Base-by-base conservation (phyloP, 2,888 invertebrate species). In the Venusia cambrica region DNA sequence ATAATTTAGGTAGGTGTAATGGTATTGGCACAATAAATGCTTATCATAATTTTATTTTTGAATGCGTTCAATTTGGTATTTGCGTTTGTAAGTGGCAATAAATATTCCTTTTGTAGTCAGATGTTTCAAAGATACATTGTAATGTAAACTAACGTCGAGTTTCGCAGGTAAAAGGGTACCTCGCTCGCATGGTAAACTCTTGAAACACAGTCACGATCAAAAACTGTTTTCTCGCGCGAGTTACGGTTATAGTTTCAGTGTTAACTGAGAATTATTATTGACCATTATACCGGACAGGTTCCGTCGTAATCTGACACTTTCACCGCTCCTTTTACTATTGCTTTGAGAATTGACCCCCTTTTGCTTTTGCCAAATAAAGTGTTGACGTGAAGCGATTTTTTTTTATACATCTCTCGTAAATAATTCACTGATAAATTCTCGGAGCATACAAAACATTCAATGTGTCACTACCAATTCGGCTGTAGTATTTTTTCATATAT, bases 191-290 rank as follows among this genome's bases (percentile, higher is more conserved):
- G 28, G 20, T 27, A 42, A 46, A 42, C 53, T 46, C 48, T 54
- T 52, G 54, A 48, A 55, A 54, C 45, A 42, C 31, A 57, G 59
- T 62, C 63, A 62, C 63, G 63, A 46, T 44, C 46, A 46, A 62
- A 55, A 50, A 51, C 49, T 44, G 54, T 56, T 53, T 38, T 45
- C 45, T 45, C 48, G 29, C 45, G 34, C 37, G 33, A 52, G 46
- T 48, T 48, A 48, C 47, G 44, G 35, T 51, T 53, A 51, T 55
- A 47, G 49, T 51, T 48, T 48, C 45, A 44, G 46, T 49, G 48
- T 46, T 48, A 46, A 49, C 50, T 37, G 41, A 34, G 48, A 52
- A 45, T 49, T 55, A 53, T 52, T 47, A 48, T 43, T 46, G 47
- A 22, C 47, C 47, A 49, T 54, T 48, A 50, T 40, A 38, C 32